Evolutionary conservation across 2,797 vertebrate genomes (phyloP), one percentile per base, ranked within the genome.

Genomic region (Pachyuromys duprasi): DNA sequence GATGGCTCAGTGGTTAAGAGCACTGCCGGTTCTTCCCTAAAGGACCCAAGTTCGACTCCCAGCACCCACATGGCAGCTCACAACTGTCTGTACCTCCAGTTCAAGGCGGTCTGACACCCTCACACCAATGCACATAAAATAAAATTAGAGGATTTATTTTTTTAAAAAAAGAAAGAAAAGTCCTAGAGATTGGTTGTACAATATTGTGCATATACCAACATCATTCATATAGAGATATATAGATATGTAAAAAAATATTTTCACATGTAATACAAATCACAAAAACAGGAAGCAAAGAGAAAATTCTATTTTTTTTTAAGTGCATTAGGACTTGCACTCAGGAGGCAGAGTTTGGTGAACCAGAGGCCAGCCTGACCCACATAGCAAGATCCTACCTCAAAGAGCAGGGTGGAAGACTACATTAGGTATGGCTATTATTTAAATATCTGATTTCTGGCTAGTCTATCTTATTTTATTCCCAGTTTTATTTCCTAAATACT

Each of bases 401-500:
- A 63, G 49, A 72, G 26, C 45, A 72, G 63, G 42, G 39, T 22
- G 20, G 57, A 82, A 8, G 57, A 31, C 28, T 17, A n/a, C 33
- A 33, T 2, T 69, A 42, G 31, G 5, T 33, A 53, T 26, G 31
- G 3, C 57, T 83, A 36, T 69, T 39, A 24, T 84, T 80, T 86
- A 91, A 95, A 62, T 76, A 39, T n/a, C 63, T 76, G 70, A 63
- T 14, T 39, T 92, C 24, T 80, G 82, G 17, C 14, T 63, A 80
- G 14, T 57, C 55, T 17, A 76, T 17, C 42, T 65, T 22, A n/a
- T 26, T 45, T 76, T 88, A 76, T 81, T 72, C 91, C 39, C 87
- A 62, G 26, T 80, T 36, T 84, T 45, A 90, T 75, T 60, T 89
- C 55, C 17, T 93, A 88, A 88, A 92, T 42, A 82, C 45, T 78